A percentile compares a stretch with the other conserved stretches of the same genome.
phyloP scores from a whole-genome alignment of 2,888 invertebrate species.

The Spisula solida region DNA sequence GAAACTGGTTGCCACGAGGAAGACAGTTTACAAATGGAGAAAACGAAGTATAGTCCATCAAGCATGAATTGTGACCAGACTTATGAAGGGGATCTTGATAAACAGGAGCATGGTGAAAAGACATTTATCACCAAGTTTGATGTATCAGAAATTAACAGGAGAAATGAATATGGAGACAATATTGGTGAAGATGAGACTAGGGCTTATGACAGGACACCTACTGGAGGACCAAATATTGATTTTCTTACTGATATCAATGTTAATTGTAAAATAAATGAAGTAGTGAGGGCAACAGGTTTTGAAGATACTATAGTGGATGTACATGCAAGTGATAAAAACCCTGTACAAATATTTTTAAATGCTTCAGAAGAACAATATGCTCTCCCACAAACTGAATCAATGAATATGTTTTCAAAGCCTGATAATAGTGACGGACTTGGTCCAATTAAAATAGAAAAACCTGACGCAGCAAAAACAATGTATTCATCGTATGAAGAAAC shows the following conservation, averaged over 20 bases:
- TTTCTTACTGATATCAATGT: not conserved
- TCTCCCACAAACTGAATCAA: not conserved
- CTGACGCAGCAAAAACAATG: not conserved
- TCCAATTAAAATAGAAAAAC: not conserved
- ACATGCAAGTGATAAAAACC: not conserved
- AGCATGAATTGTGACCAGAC: not conserved
- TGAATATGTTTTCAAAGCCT: not conserved
- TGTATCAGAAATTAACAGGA: not conserved
- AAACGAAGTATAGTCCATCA: not conserved
- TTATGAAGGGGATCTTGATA: not conserved
- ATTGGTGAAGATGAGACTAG: not conserved
- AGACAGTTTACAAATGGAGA: not conserved
- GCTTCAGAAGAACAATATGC: not conserved
- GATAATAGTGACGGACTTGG: not conserved
- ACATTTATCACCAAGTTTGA: conserved; percentile 7
- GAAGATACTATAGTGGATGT: not conserved
- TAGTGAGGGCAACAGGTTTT: not conserved
- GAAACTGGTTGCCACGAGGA: not conserved
- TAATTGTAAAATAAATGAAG: conserved; percentile 3
- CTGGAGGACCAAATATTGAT: not conserved
- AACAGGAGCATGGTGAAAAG: not conserved
- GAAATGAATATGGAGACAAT: not conserved
- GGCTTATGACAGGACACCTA: not conserved
- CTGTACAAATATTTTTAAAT: not conserved
- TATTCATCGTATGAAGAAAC: not conserved